phyloP scores from a whole-genome alignment of 2,888 invertebrate species.

The Agapostemon virescens region DNA sequence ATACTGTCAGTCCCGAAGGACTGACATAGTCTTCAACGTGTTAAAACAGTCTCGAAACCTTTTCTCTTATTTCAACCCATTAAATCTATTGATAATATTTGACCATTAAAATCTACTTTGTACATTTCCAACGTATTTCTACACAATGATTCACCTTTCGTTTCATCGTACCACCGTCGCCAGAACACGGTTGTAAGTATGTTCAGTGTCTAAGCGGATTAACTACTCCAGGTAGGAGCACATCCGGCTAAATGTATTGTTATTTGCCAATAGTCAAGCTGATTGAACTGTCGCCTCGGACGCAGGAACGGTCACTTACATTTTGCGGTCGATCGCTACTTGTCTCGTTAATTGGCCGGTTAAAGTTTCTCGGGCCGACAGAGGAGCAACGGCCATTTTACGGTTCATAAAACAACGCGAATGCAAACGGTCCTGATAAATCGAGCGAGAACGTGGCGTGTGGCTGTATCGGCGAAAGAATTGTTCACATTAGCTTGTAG shows the following conservation, averaged over 20 bases:
- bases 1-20: too few relatives aligned
- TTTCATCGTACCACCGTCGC: too few relatives aligned
- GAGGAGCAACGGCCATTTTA: constrained; percentile 4
- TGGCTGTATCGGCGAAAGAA: constrained; percentile 32
- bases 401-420: constrained; percentile 46
- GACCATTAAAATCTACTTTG: too few relatives aligned
- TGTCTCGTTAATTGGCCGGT: constrained; percentile 56
- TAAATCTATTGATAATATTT: too few relatives aligned
- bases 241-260: constrained; percentile 26
- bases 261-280: constrained; percentile 45
- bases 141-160: too few relatives aligned
- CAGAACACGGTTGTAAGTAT: too few relatives aligned
- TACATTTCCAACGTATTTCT: too few relatives aligned
- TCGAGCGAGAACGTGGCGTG: constrained; percentile 15
- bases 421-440: constrained; percentile 38
- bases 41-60: too few relatives aligned
- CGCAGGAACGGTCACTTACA: constrained; percentile 30
- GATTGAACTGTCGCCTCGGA: constrained; percentile 50
- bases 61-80: too few relatives aligned
- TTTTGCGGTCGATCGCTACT: constrained; percentile 40
- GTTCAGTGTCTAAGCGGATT: constrained; percentile 20
- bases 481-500: constrained; percentile 26
- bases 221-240: constrained; percentile 11
- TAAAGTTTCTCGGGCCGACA: constrained; percentile 33
- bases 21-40: too few relatives aligned